These are phyloP conservation scores for Oostethus manadensis DNA, from an alignment of 2,113 vertebrate genomes.

Conservation along the genomic window DNA sequence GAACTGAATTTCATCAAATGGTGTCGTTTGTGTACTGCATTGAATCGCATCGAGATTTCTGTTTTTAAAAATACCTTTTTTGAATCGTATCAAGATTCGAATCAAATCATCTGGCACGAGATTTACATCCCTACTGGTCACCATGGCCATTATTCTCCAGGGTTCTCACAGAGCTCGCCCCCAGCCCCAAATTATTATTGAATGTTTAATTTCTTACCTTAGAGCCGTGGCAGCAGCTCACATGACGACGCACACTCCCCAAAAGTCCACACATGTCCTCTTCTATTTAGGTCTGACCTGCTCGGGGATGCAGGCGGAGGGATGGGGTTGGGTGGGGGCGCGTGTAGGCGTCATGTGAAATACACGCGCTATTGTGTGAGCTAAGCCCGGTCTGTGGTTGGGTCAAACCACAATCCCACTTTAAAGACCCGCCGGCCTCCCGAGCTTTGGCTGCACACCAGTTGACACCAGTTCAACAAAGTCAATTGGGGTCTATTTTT, in stretches of 20 bases:
- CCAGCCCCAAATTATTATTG: not conserved
- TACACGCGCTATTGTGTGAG: conserved; percentile 34
- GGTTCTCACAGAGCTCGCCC: not conserved
- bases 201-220: conserved; percentile 12
- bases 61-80: too few species aligned
- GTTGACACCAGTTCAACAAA: conserved; percentile 2
- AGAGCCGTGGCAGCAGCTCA: conserved; percentile 12
- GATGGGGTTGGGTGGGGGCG: not conserved
- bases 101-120: too few species aligned
- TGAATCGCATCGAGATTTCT: too few species aligned
- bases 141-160: too few species aligned
- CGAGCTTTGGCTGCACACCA: conserved; percentile 19
- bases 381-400: conserved; percentile 42
- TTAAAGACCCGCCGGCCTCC: conserved; percentile 15
- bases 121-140: too few species aligned
- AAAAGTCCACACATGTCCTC: conserved; percentile 4
- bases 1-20: too few species aligned
- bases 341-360: conserved; percentile 23
- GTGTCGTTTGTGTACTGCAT: too few species aligned
- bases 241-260: not conserved
- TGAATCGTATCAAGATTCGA: too few species aligned
- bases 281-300: conserved; percentile 81
- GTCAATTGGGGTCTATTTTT: conserved; percentile 34
- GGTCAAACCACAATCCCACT: conserved; percentile 35
- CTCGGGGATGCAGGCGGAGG: conserved; percentile 9